Evolutionary conservation across 2,113 vertebrate genomes (phyloP).

Genomic region (Pardalotus punctatus): DNA sequence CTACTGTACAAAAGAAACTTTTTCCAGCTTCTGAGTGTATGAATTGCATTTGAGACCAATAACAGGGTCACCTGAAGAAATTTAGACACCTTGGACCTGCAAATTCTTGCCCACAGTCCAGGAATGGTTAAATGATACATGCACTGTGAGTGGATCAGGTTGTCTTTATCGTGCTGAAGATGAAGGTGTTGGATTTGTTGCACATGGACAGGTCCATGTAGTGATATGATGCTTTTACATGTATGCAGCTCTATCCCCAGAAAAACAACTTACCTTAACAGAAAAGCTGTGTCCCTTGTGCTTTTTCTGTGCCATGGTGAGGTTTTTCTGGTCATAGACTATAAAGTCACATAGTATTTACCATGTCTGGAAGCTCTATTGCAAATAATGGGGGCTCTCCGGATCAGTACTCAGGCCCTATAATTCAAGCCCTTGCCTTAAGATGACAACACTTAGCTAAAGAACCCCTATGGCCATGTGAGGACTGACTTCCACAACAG

Average conservation of each 20-base stretch:
- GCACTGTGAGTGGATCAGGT: fast-evolving
- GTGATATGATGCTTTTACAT: neutral
- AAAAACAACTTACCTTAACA: neutral
- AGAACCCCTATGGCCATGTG: neutral
- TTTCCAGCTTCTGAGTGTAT: neutral
- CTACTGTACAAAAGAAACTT: neutral
- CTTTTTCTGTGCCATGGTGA: neutral
- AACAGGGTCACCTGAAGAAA: neutral
- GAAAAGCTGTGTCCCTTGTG: neutral
- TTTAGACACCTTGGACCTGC: neutral
- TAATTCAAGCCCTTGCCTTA: neutral
- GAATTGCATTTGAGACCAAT: neutral
- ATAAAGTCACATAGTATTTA: neutral
- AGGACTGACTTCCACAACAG: neutral
- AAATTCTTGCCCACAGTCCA: neutral
- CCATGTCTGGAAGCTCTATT: neutral
- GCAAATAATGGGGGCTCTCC: neutral
- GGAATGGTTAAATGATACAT: neutral
- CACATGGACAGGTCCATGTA: neutral
- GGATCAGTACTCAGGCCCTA: neutral
- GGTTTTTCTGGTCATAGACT: neutral
- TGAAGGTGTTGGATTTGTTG: neutral
- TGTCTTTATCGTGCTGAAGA: neutral
- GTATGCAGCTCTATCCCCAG: neutral
- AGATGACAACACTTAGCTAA: neutral